Conservation (phyloP, 2,888 invertebrate genomes). For the Ennomos fuscantarius region DNA sequence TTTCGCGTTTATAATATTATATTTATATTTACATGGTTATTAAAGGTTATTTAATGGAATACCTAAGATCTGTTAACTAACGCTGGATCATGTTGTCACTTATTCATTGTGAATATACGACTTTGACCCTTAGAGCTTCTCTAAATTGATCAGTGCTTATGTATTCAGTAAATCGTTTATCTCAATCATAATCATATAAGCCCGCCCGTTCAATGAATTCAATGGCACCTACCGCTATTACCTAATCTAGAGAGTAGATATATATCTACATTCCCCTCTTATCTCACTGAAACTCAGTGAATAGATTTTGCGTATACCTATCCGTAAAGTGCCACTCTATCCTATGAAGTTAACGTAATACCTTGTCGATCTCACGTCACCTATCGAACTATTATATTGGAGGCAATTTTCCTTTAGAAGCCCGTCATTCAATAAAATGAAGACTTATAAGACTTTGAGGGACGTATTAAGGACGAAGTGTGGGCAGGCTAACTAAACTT, state of each 20-base stretch:
- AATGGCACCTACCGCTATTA: slow-evolving; percentile 5
- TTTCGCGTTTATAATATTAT: too few species aligned
- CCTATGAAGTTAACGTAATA: slow-evolving; percentile 40
- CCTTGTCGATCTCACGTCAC: slow-evolving; percentile 33
- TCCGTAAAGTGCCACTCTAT: slow-evolving; percentile 40
- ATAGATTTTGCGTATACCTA: slow-evolving; percentile 32
- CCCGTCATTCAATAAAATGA: slow-evolving; percentile 42
- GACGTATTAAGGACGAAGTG: slow-evolving; percentile 16
- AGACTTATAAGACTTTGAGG: slow-evolving; percentile 27
- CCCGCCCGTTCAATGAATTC: slow-evolving; percentile 8
- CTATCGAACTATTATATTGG: slow-evolving; percentile 42
- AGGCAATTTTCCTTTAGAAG: slow-evolving; percentile 43
- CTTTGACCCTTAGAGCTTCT: too few species aligned
- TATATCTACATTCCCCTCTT: slow-evolving; percentile 12
- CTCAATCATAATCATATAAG: background rate
- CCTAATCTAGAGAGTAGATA: background rate
- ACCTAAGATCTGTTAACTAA: too few species aligned
- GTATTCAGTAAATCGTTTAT: too few species aligned
- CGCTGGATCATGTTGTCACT: too few species aligned
- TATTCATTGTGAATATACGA: too few species aligned
- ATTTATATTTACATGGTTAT: too few species aligned
- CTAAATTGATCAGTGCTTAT: too few species aligned
- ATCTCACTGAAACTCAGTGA: slow-evolving; percentile 31
- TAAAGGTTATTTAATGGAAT: too few species aligned
- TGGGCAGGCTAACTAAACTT: background rate